Percentiles rank a stretch among this genome's conserved stretches.
These are phyloP conservation scores for Taeniopygia guttata DNA, from an alignment of 2,797 vertebrate genomes.

Conservation along the genomic window DNA sequence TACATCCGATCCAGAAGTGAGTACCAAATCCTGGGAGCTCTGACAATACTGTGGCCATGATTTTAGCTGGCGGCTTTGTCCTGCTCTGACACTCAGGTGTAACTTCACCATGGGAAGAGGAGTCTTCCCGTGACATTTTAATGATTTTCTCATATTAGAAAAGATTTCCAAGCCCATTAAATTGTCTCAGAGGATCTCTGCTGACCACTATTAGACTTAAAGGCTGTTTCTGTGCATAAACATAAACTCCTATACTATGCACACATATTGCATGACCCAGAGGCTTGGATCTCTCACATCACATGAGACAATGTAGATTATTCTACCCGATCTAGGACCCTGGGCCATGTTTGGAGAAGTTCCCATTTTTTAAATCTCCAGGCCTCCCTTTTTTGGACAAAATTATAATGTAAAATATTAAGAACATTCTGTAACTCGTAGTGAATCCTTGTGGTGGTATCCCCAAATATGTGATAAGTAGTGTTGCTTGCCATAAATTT, in stretches of 20 bases:
- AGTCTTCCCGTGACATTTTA: not conserved
- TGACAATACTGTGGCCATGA: not conserved
- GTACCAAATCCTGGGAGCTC: conserved; percentile 50
- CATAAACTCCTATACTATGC: not conserved
- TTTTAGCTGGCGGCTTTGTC: not conserved
- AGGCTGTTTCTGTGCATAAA: not conserved
- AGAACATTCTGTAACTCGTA: not conserved
- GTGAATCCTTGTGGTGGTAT: not conserved
- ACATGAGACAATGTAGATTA: not conserved
- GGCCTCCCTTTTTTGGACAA: not conserved
- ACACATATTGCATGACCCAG: not conserved
- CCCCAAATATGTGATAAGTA: not conserved
- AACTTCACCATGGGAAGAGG: not conserved
- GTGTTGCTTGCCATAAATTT: not conserved
- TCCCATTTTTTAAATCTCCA: not conserved
- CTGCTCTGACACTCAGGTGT: not conserved
- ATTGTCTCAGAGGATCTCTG: not conserved
- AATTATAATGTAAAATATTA: not conserved
- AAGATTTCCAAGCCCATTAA: not conserved
- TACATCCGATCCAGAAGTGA: conserved; percentile 95
- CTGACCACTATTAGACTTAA: not conserved
- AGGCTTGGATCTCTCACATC: not conserved
- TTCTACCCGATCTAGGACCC: not conserved
- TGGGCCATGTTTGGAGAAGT: not conserved
- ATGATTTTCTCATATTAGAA: not conserved